Evolutionary conservation across 1,140 invertebrate genomes (phyloP), one percentile per base, ranked within the genome.

Genomic region (Andrena cerasifolii): DNA sequence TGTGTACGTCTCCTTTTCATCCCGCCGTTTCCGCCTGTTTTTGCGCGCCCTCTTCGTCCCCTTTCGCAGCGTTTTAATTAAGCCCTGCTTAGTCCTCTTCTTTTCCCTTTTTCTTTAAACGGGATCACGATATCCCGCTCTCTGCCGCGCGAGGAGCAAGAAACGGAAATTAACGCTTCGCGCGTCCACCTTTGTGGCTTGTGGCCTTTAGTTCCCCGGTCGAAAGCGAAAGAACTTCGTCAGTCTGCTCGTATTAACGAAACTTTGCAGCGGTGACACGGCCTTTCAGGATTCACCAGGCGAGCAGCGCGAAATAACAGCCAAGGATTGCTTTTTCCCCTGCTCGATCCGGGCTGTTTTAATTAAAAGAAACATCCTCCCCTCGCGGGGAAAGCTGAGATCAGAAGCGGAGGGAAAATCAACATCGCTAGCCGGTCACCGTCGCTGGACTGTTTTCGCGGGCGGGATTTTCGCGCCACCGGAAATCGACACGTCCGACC

Each of bases 51-150:
- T 72, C 31, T 14, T 24, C 1, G 49, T 43, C 21, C 56, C 67
- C 63, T 36, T 61, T 47, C 3, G 26, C 36, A 6, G 33, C 47
- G 40, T 75, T 79, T 75, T 83, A 71, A 83, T 79, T 53, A 74
- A 79, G 51, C 31, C 54, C 14, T 45, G 71, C 47, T 54, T 21
- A 24, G 40, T 36, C 31, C 40, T 63, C 18, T n/a, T n/a, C n/a
- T n/a, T n/a, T 49, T n/a, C 16, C 16, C 40, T 40, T 61, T 61
- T 51, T 8, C 24, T 40, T 26, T 16, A 49, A 58, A 70, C 67
- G 21, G 45, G 47, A 72, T 78, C 56, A 18, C 75, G 58, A 78
- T 61, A 31, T 54, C 45, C n/a, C 16, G 14, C 21, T 12, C 10
- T 4, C 26, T 24, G 33, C 1, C 31, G 24, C 3, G 43, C 47